Evolutionary conservation across 2,888 invertebrate species (phyloP).

Genomic region (Microctonus aethiopoides): DNA sequence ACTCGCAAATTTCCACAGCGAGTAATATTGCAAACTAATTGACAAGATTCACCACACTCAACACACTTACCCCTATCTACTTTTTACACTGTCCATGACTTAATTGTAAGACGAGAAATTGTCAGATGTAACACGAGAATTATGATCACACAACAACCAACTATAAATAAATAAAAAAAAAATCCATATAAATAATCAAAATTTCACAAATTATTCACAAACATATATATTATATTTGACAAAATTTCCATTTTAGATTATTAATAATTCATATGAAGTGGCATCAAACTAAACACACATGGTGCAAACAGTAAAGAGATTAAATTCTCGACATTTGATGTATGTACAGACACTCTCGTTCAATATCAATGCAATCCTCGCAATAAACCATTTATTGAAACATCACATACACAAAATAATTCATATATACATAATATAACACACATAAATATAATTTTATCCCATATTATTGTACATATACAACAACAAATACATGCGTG

Average conservation of each 20-base stretch:
- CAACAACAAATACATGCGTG: no score
- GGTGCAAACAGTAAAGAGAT: not conserved
- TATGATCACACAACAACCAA: not conserved
- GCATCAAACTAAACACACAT: not conserved
- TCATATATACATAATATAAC: not conserved
- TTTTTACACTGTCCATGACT: not conserved
- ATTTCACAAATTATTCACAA: not conserved
- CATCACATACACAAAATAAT: not conserved
- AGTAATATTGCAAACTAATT: conserved; percentile 44
- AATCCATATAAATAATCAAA: not conserved
- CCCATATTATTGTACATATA: no score
- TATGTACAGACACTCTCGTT: not conserved
- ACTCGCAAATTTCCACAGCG: conserved; percentile 33
- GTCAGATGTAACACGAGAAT: not conserved
- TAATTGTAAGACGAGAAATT: not conserved
- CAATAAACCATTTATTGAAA: not conserved
- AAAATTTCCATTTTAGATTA: not conserved
- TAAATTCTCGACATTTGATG: not conserved
- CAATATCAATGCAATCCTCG: not conserved
- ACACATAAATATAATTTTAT: no score
- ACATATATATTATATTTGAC: not conserved
- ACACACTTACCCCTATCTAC: not conserved
- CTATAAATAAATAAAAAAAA: not conserved
- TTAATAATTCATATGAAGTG: not conserved
- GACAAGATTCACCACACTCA: conserved; percentile 44